These are phyloP conservation scores for Mythimna ferrago DNA, from an alignment of 2,888 invertebrate species.

Conservation along the genomic window DNA sequence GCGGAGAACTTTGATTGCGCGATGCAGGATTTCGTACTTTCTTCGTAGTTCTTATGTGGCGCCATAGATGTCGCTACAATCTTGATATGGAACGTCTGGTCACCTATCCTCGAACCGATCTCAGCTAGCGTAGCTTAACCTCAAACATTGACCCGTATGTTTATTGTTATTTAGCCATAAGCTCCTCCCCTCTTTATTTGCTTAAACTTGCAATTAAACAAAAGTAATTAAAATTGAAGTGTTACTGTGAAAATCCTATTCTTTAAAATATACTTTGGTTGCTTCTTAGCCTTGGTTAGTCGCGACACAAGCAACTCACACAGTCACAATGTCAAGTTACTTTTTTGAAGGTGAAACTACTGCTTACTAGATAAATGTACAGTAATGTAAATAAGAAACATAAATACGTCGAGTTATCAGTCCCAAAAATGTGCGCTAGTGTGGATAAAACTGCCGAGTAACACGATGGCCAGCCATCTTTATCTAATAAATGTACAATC, in stretches of 20 bases:
- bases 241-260: constrained; percentile 4
- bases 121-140: not conserved
- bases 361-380: constrained; percentile 5
- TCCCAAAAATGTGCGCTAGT: not conserved
- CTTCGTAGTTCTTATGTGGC: too few relatives aligned
- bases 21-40: too few relatives aligned
- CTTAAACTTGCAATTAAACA: not conserved
- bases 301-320: constrained; percentile 4
- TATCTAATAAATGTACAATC: not conserved
- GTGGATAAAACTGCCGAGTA: not conserved
- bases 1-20: too few relatives aligned
- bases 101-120: not conserved
- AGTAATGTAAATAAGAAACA: constrained; percentile 5
- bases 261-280: constrained; percentile 16
- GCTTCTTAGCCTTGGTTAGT: constrained; percentile 13
- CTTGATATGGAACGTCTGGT: not conserved
- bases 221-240: not conserved
- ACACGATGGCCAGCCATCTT: not conserved
- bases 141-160: not conserved
- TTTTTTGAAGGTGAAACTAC: not conserved
- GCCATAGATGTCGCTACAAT: too few relatives aligned
- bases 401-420: not conserved
- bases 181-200: not conserved
- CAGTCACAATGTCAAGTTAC: constrained; percentile 17
- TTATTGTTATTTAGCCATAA: not conserved